Percentiles rank a stretch among this genome's conserved stretches.
Conservation (phyloP, 2,113 vertebrate species). For the Neoarius graeffei region DNA sequence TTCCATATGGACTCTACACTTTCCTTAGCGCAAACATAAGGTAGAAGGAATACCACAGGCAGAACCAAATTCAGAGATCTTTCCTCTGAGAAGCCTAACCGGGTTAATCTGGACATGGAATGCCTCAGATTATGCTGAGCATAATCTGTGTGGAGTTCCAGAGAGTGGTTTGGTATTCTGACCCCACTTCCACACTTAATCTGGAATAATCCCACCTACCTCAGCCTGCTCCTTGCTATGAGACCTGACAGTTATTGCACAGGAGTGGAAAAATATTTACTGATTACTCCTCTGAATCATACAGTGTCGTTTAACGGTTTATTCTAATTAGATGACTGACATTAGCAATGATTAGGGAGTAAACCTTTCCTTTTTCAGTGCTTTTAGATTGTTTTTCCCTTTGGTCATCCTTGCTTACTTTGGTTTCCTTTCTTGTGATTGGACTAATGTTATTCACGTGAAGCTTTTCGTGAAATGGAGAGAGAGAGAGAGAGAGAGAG, state of each 20-base stretch:
- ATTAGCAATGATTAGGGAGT: conserved; percentile 74
- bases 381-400: neutral
- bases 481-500: conserved; percentile 29
- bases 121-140: conserved; percentile 43
- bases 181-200: conserved; percentile 84
- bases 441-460: conserved; percentile 44
- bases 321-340: conserved; percentile 79
- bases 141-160: conserved; percentile 7
- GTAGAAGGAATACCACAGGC: conserved; percentile 68
- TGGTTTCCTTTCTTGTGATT: conserved; percentile 32
- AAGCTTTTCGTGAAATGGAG: conserved; percentile 56
- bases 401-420: neutral
- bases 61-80: conserved; percentile 22
- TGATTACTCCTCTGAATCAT: conserved; percentile 83
- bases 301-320: conserved; percentile 80
- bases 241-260: conserved; percentile 80
- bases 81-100: conserved; percentile 75
- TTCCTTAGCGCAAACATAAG: conserved; percentile 59
- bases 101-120: conserved; percentile 76
- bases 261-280: conserved; percentile 81
- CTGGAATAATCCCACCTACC: conserved; percentile 83
- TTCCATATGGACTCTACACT: conserved; percentile 62
- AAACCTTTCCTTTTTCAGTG: conserved; percentile 49
- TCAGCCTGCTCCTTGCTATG: conserved; percentile 84
- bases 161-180: conserved; percentile 70